Conservation (phyloP, 2,888 invertebrate species). For the Parnassius apollo region DNA sequence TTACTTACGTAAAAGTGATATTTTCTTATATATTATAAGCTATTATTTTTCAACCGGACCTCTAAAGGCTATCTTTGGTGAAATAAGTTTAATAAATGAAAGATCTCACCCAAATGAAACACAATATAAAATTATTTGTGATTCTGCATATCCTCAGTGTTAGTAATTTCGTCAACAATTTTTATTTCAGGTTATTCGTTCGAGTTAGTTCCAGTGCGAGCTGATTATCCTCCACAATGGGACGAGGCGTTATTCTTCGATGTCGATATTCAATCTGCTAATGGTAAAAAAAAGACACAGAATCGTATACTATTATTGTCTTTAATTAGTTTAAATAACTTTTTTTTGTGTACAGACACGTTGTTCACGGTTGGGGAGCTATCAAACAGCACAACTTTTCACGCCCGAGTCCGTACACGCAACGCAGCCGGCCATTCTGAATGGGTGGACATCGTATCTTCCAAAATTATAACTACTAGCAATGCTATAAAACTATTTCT, state of each 20-base stretch:
- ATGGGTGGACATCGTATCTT: conserved; percentile 48
- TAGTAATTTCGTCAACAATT: background rate
- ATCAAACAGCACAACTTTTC: conserved; percentile 54
- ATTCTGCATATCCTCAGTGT: too few species aligned
- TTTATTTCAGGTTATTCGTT: conserved; percentile 59
- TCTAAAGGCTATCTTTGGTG: too few species aligned
- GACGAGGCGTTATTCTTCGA: conserved; percentile 43
- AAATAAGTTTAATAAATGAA: too few species aligned
- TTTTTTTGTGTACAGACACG: conserved; percentile 45
- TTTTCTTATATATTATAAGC: too few species aligned
- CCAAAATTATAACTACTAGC: conserved; percentile 40
- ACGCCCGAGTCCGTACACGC: conserved; percentile 58
- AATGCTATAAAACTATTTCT: conserved; percentile 35
- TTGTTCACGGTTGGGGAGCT: conserved; percentile 56
- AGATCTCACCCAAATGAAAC: too few species aligned
- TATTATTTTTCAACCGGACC: too few species aligned
- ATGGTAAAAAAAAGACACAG: conserved; percentile 43
- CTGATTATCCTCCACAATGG: conserved; percentile 59
- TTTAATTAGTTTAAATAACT: background rate
- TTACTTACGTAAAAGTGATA: too few species aligned
- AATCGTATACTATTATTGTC: background rate
- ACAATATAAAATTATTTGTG: too few species aligned
- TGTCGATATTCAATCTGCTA: conserved; percentile 42
- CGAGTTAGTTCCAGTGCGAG: conserved; percentile 48
- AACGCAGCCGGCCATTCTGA: conserved; percentile 68